Evolutionary conservation across 2,888 invertebrate species (phyloP).

Genomic region (Andrena fulva): DNA sequence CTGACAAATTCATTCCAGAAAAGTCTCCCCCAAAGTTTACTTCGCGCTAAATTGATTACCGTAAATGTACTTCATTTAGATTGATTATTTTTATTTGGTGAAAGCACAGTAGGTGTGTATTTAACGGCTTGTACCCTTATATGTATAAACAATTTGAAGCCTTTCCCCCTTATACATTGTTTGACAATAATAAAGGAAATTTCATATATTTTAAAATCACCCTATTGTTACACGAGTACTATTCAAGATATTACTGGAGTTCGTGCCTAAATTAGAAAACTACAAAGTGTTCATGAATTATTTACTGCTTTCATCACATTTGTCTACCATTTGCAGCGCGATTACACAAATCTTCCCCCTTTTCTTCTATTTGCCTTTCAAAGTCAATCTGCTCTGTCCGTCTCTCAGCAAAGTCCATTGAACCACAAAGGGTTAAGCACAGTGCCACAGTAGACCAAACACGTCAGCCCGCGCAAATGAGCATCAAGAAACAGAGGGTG

Average conservation of each 20-base stretch:
- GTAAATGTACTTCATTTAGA: constrained; percentile 14
- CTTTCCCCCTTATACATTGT: no score
- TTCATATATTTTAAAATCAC: no score
- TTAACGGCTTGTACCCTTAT: no score
- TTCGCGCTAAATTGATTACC: constrained; percentile 34
- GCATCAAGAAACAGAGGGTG: constrained; percentile 16
- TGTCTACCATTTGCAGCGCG: background rate
- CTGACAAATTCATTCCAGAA: constrained; percentile 26
- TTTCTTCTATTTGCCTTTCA: background rate
- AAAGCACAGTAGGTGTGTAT: no score
- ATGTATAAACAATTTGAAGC: no score
- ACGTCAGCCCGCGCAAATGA: constrained; percentile 26
- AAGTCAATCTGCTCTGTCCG: background rate
- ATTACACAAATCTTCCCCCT: constrained; percentile 1
- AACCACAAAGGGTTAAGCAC: background rate
- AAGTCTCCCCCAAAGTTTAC: constrained; percentile 17
- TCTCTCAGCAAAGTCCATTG: constrained; percentile 6
- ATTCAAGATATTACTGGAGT: background rate
- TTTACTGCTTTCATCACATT: background rate
- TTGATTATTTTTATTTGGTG: background rate
- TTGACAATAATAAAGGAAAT: background rate
- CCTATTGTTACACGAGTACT: background rate
- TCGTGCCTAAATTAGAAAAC: background rate
- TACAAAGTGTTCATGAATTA: background rate
- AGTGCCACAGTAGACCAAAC: constrained; percentile 11